phyloP scores from a whole-genome alignment of 2,888 invertebrate species.

The Limnephilus auricula region DNA sequence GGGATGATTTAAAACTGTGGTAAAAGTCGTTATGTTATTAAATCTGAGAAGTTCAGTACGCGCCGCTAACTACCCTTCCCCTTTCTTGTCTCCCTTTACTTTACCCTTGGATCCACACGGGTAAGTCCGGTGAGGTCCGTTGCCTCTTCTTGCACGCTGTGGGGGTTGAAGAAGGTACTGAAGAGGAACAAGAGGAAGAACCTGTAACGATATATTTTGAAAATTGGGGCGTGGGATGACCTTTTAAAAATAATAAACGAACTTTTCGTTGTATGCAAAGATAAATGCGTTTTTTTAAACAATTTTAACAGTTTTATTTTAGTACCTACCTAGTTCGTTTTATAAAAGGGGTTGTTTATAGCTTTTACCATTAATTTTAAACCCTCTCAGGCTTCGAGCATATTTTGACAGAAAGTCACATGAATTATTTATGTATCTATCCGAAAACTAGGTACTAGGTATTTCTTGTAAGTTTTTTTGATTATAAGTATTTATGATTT shows the following conservation, averaged over 20 bases:
- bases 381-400: no score
- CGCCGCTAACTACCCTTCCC: neutral
- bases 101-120: constrained; percentile 22
- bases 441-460: no score
- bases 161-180: neutral
- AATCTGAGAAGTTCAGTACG: neutral
- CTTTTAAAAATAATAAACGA: neutral
- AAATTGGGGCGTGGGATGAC: neutral
- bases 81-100: neutral
- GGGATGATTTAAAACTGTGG: constrained; percentile 21
- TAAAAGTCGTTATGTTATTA: neutral
- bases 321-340: no score
- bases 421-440: no score
- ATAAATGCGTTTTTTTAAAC: neutral
- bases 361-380: no score
- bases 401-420: no score
- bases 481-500: no score
- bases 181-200: neutral
- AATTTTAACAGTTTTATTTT: no score
- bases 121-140: neutral
- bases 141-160: neutral
- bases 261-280: neutral
- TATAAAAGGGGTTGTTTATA: no score
- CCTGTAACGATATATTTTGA: neutral
- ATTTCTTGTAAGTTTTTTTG: no score